Evolutionary conservation across 2,113 vertebrate species (phyloP).

Genomic region (Balaeniceps rex): DNA sequence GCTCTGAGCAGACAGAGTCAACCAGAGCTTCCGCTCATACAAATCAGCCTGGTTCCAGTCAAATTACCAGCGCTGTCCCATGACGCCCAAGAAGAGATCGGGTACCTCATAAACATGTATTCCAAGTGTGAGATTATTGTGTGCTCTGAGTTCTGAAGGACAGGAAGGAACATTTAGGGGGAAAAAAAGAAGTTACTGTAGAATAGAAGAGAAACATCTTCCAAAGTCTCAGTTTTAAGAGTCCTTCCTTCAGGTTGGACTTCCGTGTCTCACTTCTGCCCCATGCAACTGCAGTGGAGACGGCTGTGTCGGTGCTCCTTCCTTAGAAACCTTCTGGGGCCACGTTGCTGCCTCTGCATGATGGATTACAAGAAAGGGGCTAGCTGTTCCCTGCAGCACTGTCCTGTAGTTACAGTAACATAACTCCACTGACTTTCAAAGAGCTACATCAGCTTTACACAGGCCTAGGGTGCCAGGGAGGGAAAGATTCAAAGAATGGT

Average conservation of each 20-base stretch:
- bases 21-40: neutral
- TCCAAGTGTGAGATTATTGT: neutral
- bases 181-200: neutral
- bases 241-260: neutral
- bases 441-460: neutral
- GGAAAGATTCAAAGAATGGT: neutral
- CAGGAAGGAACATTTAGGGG: neutral
- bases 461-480: neutral
- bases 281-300: neutral
- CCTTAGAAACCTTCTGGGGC: neutral
- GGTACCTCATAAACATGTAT: neutral
- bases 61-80: neutral
- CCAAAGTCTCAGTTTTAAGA: neutral
- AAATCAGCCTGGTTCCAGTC: neutral
- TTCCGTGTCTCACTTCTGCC: neutral
- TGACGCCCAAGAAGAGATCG: neutral
- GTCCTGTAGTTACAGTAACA: neutral
- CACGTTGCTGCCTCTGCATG: neutral
- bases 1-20: neutral
- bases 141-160: neutral
- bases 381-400: neutral
- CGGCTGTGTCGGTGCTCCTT: accelerated
- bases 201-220: neutral
- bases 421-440: neutral
- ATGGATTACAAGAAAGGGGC: neutral